Evolutionary conservation across 2,888 invertebrate genomes (phyloP), one percentile per base, ranked within the genome.

Genomic region (Catocala sponsa): DNA sequence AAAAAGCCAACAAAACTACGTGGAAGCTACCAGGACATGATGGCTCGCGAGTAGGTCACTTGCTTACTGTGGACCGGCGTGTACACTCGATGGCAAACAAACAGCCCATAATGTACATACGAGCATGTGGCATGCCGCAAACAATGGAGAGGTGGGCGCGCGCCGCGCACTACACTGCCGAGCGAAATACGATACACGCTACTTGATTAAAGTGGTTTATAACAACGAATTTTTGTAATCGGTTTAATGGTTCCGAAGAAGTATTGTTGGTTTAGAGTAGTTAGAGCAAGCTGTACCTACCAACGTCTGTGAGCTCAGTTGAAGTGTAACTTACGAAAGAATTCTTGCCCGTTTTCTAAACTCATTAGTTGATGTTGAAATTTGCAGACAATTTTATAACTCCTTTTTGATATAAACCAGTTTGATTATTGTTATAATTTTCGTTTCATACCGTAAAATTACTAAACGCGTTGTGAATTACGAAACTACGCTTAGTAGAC

Each of bases 11-110:
- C 44, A 58, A 61, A 61, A 72, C 55, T 62, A 41, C 35, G 35
- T 38, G 35, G 74, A 67, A 63, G 68, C 76, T 84, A 84, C 81
- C 78, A 84, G 85, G 84, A 74, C 68, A 49, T 62, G 78, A 85
- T 78, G 72, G 70, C 48, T 59, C 48, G 72, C 62, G 68, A 82
- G 81, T 76, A 79, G 79, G 79, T 80, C 74, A 11, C 10, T 48
- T 55, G 65, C 55, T 78, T 63, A 66, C 72, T 55, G 61, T 42
- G 50, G 65, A 65, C 70, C 68, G 42, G 6, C 64, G 52, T 49
- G 60, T 55, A 67, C 69, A 69, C 65, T 78, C 64, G 73, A 52
- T 70, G 70, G 74, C 73, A 79, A 68, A 72, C 75, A 81, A 76
- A 80, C 76, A 70, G 59, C 53, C 58, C 63, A 71, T 69, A 70